phyloP scores from a whole-genome alignment of 2,797 vertebrate species.

The Phrynocephalus guinanensis region DNA sequence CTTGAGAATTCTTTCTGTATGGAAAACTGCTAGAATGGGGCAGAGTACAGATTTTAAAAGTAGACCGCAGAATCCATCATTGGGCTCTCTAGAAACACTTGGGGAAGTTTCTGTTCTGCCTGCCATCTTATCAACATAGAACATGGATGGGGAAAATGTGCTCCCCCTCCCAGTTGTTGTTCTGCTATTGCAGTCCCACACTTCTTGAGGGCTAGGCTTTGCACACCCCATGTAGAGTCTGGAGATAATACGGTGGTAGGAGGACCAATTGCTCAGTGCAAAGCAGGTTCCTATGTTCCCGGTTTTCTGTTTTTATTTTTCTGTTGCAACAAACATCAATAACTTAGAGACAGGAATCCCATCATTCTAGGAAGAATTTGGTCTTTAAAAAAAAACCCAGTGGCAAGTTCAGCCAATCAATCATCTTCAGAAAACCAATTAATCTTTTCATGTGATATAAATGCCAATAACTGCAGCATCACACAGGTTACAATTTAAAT shows the following conservation, averaged over 20 bases:
- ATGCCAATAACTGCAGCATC: not conserved
- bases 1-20: not conserved
- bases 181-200: not conserved
- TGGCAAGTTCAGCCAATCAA: not conserved
- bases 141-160: no score
- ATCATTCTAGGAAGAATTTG: not conserved
- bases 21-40: not conserved
- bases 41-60: not conserved
- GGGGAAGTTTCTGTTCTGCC: not conserved
- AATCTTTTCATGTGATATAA: not conserved
- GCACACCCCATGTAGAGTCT: not conserved
- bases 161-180: not conserved
- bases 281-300: not conserved
- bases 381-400: not conserved
- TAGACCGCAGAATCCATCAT: not conserved
- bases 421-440: not conserved
- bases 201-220: no score
- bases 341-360: not conserved
- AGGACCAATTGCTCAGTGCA: not conserved
- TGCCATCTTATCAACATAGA: not conserved
- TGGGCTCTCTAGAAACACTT: not conserved
- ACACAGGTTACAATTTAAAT: not conserved
- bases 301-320: not conserved
- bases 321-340: not conserved
- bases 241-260: not conserved